Conservation (phyloP, 2,888 invertebrate species). For the Oxycera nigricornis region DNA sequence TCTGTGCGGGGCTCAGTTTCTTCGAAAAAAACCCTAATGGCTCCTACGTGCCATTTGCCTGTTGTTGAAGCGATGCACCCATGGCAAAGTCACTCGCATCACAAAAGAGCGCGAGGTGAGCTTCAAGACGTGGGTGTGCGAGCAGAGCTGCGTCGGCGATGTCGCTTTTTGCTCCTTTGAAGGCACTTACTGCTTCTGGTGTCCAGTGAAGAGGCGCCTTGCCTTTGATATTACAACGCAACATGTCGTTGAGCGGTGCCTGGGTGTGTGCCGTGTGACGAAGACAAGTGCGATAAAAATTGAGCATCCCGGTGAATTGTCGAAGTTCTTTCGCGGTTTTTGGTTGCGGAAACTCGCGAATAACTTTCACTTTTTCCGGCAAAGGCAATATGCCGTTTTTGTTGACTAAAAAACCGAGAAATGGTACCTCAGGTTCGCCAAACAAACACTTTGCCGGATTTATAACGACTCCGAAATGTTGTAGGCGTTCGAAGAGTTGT, state of each 20-base stretch:
- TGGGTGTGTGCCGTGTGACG: neutral
- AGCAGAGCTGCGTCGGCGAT: no score
- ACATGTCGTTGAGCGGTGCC: neutral
- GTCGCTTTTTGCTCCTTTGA: neutral
- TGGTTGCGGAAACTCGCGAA: slow-evolving; percentile 27
- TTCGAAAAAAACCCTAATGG: slow-evolving; percentile 51
- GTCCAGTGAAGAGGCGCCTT: neutral
- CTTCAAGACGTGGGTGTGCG: slow-evolving; percentile 14
- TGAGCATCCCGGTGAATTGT: slow-evolving; percentile 67
- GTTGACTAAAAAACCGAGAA: slow-evolving; percentile 16
- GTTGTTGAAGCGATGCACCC: slow-evolving; percentile 51
- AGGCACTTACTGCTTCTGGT: neutral
- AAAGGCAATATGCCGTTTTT: slow-evolving; percentile 16
- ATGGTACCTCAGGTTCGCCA: slow-evolving; percentile 37
- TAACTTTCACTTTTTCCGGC: slow-evolving; percentile 28
- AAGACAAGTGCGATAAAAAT: neutral
- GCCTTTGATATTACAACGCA: neutral
- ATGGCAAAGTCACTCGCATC: slow-evolving; percentile 49
- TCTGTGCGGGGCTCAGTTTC: slow-evolving; percentile 49
- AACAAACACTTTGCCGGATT: slow-evolving; percentile 48
- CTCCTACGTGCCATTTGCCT: slow-evolving; percentile 45
- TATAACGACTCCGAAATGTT: slow-evolving; percentile 46
- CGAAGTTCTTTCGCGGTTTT: slow-evolving; percentile 38
- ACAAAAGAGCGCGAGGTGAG: neutral
- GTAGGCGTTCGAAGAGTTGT: slow-evolving; percentile 47